Percentiles rank a stretch among this genome's conserved stretches.
phyloP scores from a whole-genome alignment of 2,888 invertebrate species.

The Ptycholaimellus sp. region DNA sequence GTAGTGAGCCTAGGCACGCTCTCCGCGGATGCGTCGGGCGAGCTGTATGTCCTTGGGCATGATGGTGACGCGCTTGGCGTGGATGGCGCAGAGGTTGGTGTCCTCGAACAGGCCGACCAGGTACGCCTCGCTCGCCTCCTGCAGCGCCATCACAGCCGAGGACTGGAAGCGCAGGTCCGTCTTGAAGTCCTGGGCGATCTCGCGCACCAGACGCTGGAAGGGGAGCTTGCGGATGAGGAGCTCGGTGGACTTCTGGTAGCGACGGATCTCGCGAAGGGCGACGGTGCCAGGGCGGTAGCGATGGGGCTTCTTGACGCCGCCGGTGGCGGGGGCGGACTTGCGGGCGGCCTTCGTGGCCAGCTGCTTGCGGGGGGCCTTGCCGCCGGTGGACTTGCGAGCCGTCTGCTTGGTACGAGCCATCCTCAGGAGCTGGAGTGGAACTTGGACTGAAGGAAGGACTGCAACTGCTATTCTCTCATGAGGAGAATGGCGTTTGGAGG shows the following conservation, averaged over 20 bases:
- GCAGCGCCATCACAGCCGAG: constrained; percentile 68
- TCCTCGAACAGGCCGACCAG: constrained; percentile 75
- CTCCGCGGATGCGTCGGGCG: constrained; percentile 81
- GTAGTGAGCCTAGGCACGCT: constrained; percentile 83
- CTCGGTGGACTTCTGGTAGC: constrained; percentile 86
- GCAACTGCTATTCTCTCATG: too few species aligned
- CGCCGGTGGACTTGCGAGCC: constrained; percentile 85
- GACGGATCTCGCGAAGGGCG: constrained; percentile 80
- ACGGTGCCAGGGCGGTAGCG: constrained; percentile 86
- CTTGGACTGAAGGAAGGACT: too few species aligned
- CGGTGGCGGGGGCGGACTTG: constrained; percentile 75
- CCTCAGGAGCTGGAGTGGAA: too few species aligned
- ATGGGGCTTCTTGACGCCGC: constrained; percentile 86
- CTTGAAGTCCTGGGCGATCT: constrained; percentile 91
- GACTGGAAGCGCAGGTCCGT: constrained; percentile 84
- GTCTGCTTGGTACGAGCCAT: constrained; percentile 97
- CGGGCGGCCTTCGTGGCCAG: constrained; percentile 53
- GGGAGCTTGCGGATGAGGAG: constrained; percentile 79
- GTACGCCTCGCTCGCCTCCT: constrained; percentile 68
- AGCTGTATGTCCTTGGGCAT: constrained; percentile 94
- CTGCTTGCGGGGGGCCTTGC: constrained; percentile 83
- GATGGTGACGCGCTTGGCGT: constrained; percentile 85
- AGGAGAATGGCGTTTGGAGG: too few species aligned
- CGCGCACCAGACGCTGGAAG: constrained; percentile 73
- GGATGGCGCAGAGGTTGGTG: constrained; percentile 86